phyloP scores from a whole-genome alignment of 2,113 vertebrate species.

The Drymodes brunneopygia region DNA sequence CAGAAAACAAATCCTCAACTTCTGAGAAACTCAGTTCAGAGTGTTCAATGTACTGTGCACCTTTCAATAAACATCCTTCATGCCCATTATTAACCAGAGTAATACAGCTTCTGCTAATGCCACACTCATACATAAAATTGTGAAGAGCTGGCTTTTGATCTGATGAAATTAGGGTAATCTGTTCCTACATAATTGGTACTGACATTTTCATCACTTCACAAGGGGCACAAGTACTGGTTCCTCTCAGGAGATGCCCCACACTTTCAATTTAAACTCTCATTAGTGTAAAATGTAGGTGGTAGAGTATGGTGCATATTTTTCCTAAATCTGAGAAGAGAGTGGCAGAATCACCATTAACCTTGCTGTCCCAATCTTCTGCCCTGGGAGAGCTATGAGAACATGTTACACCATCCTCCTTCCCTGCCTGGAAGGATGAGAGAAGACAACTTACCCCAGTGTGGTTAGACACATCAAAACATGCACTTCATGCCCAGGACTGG shows the following conservation, averaged over 20 bases:
- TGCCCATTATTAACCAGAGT: slow-evolving; percentile 5
- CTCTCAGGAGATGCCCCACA: background rate
- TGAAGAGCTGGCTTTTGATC: background rate
- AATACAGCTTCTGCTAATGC: background rate
- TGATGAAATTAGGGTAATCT: slow-evolving; percentile 1
- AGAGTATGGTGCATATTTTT: background rate
- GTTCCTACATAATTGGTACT: background rate
- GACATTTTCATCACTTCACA: background rate
- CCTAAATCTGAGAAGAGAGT: background rate
- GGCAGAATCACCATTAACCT: background rate
- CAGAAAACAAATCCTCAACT: background rate
- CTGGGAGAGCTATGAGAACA: background rate
- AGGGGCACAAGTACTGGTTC: background rate
- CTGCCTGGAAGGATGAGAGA: background rate
- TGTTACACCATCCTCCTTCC: background rate
- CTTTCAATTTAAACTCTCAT: background rate
- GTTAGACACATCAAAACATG: background rate
- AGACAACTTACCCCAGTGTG: background rate
- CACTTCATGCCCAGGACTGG: background rate
- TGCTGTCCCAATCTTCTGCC: background rate
- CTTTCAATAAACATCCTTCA: slow-evolving; percentile 19
- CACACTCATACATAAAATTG: background rate
- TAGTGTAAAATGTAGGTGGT: background rate
- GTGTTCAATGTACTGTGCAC: background rate
- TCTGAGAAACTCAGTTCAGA: slow-evolving; percentile 35